These are phyloP conservation scores for Platypus cylindrus DNA, from an alignment of 2,888 invertebrate genomes.

Conservation along the genomic window DNA sequence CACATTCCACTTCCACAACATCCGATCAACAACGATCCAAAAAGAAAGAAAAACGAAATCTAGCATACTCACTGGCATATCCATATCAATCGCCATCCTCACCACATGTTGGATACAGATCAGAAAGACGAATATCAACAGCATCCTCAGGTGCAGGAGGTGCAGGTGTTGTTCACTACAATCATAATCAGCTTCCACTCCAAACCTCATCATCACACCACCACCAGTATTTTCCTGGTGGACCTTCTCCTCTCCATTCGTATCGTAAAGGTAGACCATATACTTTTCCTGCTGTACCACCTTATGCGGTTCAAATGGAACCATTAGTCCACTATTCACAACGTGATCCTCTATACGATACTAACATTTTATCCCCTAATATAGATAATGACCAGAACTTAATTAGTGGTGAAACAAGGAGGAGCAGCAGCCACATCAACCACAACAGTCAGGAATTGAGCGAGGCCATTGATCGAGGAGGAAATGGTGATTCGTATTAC, in stretches of 20 bases:
- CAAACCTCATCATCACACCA: slow-evolving; percentile 20
- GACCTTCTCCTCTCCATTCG: slow-evolving; percentile 24
- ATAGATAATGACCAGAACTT: slow-evolving; percentile 22
- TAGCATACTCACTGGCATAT: slow-evolving; percentile 47
- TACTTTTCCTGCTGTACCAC: slow-evolving; percentile 47
- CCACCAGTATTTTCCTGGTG: slow-evolving; percentile 29
- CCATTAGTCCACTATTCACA: slow-evolving; percentile 69
- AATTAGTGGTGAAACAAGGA: too few species aligned
- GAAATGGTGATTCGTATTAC: slow-evolving; percentile 20
- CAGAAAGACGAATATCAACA: slow-evolving; percentile 43
- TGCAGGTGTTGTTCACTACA: too few species aligned
- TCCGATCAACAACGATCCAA: slow-evolving; percentile 33
- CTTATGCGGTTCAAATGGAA: slow-evolving; percentile 71
- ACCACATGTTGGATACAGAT: slow-evolving; percentile 41
- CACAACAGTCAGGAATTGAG: slow-evolving; percentile 38
- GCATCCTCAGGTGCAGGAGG: too few species aligned
- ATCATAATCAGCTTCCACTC: slow-evolving; percentile 20
- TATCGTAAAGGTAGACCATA: slow-evolving; percentile 32
- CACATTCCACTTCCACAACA: too few species aligned
- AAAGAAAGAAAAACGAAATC: slow-evolving; percentile 40
- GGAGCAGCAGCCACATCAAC: too few species aligned
- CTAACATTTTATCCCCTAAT: slow-evolving; percentile 30
- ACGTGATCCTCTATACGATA: slow-evolving; percentile 63
- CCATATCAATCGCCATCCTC: slow-evolving; percentile 45
- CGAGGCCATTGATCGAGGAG: slow-evolving; percentile 37